Conservation (phyloP, 2,797 vertebrate species). For the Acomys russatus region DNA sequence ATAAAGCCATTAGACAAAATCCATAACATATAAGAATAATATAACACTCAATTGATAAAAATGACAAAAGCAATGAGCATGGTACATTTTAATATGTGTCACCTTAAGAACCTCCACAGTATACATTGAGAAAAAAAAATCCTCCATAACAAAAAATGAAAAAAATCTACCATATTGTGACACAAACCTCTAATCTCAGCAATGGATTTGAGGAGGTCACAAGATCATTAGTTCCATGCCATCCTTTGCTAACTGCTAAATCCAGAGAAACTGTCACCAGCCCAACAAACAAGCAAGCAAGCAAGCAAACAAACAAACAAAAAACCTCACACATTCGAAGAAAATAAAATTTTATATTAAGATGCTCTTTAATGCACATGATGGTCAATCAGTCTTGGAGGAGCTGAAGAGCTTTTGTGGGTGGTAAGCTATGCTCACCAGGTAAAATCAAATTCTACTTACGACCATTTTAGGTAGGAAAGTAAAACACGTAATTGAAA, state of each 20-base stretch:
- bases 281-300: background rate
- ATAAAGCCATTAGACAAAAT: background rate
- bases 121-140: background rate
- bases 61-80: background rate
- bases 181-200: background rate
- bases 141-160: background rate
- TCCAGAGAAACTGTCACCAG: background rate
- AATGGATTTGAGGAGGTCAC: background rate
- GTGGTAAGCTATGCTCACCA: background rate
- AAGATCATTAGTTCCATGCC: background rate
- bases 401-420: background rate
- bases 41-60: conserved; percentile 14
- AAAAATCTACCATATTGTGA: background rate
- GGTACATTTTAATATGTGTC: conserved; percentile 5
- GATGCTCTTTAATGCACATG: background rate
- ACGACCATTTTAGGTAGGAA: background rate
- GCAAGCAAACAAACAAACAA: background rate
- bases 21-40: background rate
- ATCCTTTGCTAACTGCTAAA: background rate
- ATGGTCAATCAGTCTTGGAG: background rate
- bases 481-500: background rate
- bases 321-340: background rate
- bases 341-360: background rate
- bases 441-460: conserved; percentile 20
- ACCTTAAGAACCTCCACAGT: background rate